phyloP scores from a whole-genome alignment of 2,797 vertebrate genomes.

The Rhinophrynus dorsalis region DNA sequence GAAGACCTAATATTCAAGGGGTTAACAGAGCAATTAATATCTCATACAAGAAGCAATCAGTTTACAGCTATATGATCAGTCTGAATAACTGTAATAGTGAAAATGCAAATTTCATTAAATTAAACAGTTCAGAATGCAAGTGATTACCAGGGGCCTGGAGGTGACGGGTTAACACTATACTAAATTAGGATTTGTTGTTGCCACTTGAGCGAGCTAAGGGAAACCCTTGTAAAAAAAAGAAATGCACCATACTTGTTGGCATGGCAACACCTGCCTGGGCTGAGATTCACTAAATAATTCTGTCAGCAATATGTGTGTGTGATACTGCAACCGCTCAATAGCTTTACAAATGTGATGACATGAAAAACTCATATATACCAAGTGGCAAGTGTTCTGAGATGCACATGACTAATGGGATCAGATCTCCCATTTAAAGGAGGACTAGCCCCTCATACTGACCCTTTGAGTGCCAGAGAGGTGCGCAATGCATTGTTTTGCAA shows the following conservation, averaged over 20 bases:
- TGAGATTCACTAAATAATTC: slow-evolving; percentile 16
- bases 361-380: too few relatives aligned
- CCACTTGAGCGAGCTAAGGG: slow-evolving; percentile 5
- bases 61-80: too few relatives aligned
- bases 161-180: not conserved
- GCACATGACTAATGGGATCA: too few relatives aligned
- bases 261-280: slow-evolving; percentile 31
- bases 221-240: slow-evolving; percentile 8
- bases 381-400: too few relatives aligned
- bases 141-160: not conserved
- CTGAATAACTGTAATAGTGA: too few relatives aligned
- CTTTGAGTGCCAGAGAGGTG: too few relatives aligned
- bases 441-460: too few relatives aligned
- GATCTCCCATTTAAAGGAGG: too few relatives aligned
- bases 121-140: not conserved
- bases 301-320: slow-evolving; percentile 21
- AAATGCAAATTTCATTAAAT: not conserved
- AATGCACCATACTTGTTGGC: slow-evolving; percentile 5
- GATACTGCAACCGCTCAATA: not conserved
- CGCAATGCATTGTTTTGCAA: too few relatives aligned
- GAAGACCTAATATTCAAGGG: too few relatives aligned
- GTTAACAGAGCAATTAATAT: too few relatives aligned
- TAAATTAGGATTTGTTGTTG: not conserved
- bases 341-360: not conserved
- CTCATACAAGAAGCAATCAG: too few relatives aligned